phyloP scores from a whole-genome alignment of 1,140 invertebrate genomes.

The Pseudomyrmex pallidus region DNA sequence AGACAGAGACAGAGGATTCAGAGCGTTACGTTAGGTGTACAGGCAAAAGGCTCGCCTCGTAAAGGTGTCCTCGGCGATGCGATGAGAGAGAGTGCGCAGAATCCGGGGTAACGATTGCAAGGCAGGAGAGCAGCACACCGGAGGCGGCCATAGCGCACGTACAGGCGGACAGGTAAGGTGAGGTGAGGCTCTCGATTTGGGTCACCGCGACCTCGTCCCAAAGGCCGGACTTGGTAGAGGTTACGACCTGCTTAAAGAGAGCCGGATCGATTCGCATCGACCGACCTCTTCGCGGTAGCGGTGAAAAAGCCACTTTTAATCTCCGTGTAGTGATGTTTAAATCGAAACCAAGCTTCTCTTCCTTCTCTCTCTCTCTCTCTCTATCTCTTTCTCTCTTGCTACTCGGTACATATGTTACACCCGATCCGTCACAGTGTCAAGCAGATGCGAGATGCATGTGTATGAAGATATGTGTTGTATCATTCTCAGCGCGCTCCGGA shows the following conservation, averaged over 20 bases:
- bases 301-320: constrained; percentile 62
- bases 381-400: background rate
- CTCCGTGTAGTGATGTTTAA: constrained; percentile 21
- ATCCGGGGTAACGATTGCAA: constrained; percentile 84
- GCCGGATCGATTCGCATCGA: constrained; percentile 79
- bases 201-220: constrained; percentile 81
- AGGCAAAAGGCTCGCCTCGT: constrained; percentile 69
- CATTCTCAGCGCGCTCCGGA: background rate
- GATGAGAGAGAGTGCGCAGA: constrained; percentile 81
- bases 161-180: constrained; percentile 64
- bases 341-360: constrained; percentile 6
- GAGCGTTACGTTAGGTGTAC: background rate
- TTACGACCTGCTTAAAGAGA: constrained; percentile 82
- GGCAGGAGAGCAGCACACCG: constrained; percentile 68
- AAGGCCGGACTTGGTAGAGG: constrained; percentile 81
- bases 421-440: background rate
- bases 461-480: background rate
- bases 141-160: constrained; percentile 65
- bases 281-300: constrained; percentile 44
- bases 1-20: constrained; percentile 36
- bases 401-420: background rate
- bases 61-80: constrained; percentile 74
- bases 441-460: background rate
- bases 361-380: background rate
- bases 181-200: constrained; percentile 81